These are phyloP conservation scores for Hymenochirus boettgeri DNA, from an alignment of 2,113 vertebrate species.

Conservation along the genomic window DNA sequence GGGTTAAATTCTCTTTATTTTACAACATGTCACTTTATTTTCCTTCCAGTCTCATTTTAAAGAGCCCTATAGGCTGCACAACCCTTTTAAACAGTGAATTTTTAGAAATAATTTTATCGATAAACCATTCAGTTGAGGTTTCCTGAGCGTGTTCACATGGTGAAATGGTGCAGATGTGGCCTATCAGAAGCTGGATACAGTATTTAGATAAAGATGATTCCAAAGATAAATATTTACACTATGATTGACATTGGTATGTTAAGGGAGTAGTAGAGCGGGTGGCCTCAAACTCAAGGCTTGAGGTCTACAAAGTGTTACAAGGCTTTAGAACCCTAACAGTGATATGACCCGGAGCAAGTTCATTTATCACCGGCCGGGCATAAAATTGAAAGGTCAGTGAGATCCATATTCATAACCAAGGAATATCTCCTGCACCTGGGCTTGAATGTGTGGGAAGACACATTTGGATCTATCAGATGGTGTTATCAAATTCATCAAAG, in stretches of 20 bases:
- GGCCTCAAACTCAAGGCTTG: slow-evolving; percentile 22
- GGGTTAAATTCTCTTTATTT: too few species aligned
- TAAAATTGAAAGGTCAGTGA: slow-evolving; percentile 15
- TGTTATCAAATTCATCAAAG: slow-evolving; percentile 13
- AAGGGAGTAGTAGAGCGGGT: slow-evolving; percentile 37
- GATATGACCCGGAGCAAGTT: slow-evolving; percentile 23
- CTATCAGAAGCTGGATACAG: slow-evolving; percentile 46
- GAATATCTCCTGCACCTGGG: neutral
- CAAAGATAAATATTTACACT: slow-evolving; percentile 57
- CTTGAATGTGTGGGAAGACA: neutral
- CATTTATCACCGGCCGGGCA: slow-evolving; percentile 18
- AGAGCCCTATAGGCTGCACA: too few species aligned
- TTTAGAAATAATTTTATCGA: slow-evolving; percentile 39
- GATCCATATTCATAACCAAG: slow-evolving; percentile 12
- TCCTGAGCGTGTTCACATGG: slow-evolving; percentile 32
- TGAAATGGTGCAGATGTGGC: slow-evolving; percentile 52
- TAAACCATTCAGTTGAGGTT: slow-evolving; percentile 21
- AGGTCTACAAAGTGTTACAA: slow-evolving; percentile 38
- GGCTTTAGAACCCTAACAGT: slow-evolving; percentile 9
- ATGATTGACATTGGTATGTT: slow-evolving; percentile 53
- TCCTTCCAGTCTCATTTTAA: too few species aligned
- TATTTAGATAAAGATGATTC: slow-evolving; percentile 48
- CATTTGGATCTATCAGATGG: slow-evolving; percentile 13
- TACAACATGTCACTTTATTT: too few species aligned
- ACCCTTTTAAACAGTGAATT: too few species aligned